Conservation (phyloP, 2,797 vertebrate species). For the Galaxias olidus region DNA sequence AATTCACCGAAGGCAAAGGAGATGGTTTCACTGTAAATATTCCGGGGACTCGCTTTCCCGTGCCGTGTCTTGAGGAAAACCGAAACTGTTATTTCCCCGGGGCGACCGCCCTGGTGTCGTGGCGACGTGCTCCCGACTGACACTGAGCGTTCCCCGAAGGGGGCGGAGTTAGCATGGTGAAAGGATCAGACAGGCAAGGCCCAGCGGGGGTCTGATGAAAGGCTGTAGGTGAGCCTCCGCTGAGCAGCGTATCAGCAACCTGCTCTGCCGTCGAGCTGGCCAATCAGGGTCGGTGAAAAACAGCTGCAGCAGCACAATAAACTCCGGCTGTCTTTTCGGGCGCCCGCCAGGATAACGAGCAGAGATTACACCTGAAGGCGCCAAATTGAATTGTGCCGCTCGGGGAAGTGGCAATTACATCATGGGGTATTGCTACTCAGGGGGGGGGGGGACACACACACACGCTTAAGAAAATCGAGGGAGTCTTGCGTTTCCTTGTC, state of each 20-base stretch:
- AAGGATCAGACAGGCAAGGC: constrained; percentile 27
- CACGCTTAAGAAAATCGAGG: constrained; percentile 75
- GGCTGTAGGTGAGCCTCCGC: constrained; percentile 30
- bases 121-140: no score
- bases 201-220: constrained; percentile 35
- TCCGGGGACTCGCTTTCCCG: no score
- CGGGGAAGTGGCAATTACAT: constrained; percentile 74
- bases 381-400: constrained; percentile 67
- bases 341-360: constrained; percentile 23
- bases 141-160: constrained; percentile 1
- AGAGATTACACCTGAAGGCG: constrained; percentile 62
- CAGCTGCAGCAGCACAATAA: constrained; percentile 33
- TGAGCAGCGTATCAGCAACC: constrained; percentile 22
- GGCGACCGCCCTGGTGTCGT: no score
- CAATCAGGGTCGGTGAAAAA: constrained; percentile 30
- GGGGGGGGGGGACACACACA: constrained; percentile 64
- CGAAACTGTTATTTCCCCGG: no score
- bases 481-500: constrained; percentile 53
- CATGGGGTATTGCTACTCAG: constrained; percentile 54
- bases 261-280: constrained; percentile 29
- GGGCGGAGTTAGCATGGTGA: constrained; percentile 26
- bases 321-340: constrained; percentile 35
- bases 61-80: no score
- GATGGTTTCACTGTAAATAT: no score
- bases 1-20: no score